Evolutionary conservation across 2,797 vertebrate species (phyloP).

Genomic region (Chelon labrosus): DNA sequence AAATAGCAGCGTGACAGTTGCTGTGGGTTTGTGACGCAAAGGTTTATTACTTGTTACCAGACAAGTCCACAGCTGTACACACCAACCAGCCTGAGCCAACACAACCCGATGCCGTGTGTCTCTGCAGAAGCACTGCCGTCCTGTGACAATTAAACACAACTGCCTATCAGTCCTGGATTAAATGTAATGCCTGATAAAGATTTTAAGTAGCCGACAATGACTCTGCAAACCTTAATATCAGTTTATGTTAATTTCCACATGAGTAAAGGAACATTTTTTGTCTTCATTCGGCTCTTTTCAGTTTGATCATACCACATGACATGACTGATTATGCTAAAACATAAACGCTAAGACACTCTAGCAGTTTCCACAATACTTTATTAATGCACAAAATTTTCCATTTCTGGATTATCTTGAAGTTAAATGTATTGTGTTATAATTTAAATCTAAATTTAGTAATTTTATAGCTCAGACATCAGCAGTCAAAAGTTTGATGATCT

Average conservation of each 20-base stretch:
- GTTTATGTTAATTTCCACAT: too few relatives aligned
- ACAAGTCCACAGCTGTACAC: too few relatives aligned
- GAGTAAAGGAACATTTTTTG: background rate
- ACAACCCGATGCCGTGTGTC: background rate
- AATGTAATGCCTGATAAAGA: background rate
- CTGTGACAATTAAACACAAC: background rate
- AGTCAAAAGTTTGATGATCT: background rate
- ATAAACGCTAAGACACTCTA: background rate
- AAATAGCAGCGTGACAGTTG: slow-evolving; percentile 2
- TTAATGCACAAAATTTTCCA: slow-evolving; percentile 9
- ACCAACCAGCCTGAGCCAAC: background rate
- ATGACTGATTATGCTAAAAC: background rate
- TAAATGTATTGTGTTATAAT: slow-evolving; percentile 18
- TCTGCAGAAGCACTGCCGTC: slow-evolving; percentile 5
- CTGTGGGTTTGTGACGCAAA: slow-evolving; percentile 16
- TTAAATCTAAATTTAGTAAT: too few relatives aligned
- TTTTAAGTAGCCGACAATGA: background rate
- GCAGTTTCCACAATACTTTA: slow-evolving; percentile 13
- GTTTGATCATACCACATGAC: background rate
- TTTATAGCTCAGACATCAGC: slow-evolving; percentile 12
- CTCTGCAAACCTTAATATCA: background rate
- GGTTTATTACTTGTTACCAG: background rate
- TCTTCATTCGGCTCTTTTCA: background rate
- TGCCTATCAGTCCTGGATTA: background rate
- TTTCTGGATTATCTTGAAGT: slow-evolving; percentile 12